These are phyloP conservation scores for Chlorospingus flavigularis DNA, from an alignment of 2,797 vertebrate species.

Conservation along the genomic window DNA sequence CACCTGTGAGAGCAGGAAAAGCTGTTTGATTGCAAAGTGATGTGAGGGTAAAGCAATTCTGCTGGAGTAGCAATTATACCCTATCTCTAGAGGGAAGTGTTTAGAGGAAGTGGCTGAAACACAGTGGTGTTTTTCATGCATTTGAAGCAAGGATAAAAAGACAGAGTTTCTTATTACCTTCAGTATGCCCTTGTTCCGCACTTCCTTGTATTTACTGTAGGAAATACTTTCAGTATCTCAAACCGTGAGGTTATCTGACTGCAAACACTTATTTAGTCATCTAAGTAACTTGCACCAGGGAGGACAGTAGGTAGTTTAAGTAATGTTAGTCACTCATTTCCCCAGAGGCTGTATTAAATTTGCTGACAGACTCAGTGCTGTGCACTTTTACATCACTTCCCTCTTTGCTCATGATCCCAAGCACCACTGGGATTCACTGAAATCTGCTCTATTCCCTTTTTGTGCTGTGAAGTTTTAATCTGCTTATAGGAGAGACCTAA, in stretches of 20 bases:
- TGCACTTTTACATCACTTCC: neutral
- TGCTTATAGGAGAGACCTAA: neutral
- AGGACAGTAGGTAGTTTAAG: neutral
- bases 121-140: neutral
- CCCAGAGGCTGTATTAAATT: neutral
- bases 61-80: neutral
- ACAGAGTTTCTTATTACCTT: constrained; percentile 20
- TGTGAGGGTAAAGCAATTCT: neutral
- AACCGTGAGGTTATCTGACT: constrained; percentile 52
- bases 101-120: neutral
- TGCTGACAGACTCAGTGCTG: neutral
- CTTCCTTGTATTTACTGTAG: constrained; percentile 51
- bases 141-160: constrained; percentile 51
- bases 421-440: neutral
- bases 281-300: constrained; percentile 11
- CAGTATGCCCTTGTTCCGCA: constrained; percentile 34
- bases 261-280: constrained; percentile 58
- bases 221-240: constrained; percentile 53
- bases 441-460: neutral
- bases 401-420: neutral
- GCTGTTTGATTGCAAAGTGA: neutral
- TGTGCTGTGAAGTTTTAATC: neutral
- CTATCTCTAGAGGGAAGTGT: neutral
- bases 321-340: neutral
- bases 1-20: neutral